Evolutionary conservation across 2,888 invertebrate species (phyloP), one percentile per base, ranked within the genome.

Genomic region (Tetheella fluctuosa): DNA sequence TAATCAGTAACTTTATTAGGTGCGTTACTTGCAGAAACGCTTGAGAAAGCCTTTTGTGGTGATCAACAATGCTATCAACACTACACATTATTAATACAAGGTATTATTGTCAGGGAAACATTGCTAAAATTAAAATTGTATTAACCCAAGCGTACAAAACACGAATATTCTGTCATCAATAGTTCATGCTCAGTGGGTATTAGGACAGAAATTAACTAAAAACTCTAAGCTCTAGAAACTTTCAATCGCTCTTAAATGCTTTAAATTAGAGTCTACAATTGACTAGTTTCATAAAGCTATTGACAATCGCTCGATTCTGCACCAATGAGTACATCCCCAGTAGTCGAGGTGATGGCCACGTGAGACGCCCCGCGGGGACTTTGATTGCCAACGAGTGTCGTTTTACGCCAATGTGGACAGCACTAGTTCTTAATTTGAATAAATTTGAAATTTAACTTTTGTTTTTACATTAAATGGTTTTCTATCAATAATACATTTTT

Each of bases 1-100:
- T 90, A 88, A 91, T 91, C 88, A 88, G 86, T 88, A 87, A 87
- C 81, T 86, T 87, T 89, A 89, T 89, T 89, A 88, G 84, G 81
- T 83, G 84, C 87, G 76, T 90, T 90, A 89, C 89, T 90, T 89
- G 90, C 91, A 87, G 81, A 89, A 84, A 78, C 70, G 61, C 72
- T 76, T 81, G 78, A 74, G 71, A 71, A 76, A 70, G 75, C 61
- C 74, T 75, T 80, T 81, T 75, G 79, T 80, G 73, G 71, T 67
- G 64, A 60, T 61, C 64, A 69, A 73, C 77, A 76, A 75, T 67
- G 65, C 67, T 63, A 65, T 66, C 62, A 68, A 72, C 69, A 67
- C 8, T 39, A 52, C 55, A 30, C 20, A 34, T 55, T 2, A 83
- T 77, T 60, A 62, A 17, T 20, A 20, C 8, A 68, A 72, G 64